phyloP scores from a whole-genome alignment of 1,140 invertebrate genomes.

The Lepidotrigona ventralis region DNA sequence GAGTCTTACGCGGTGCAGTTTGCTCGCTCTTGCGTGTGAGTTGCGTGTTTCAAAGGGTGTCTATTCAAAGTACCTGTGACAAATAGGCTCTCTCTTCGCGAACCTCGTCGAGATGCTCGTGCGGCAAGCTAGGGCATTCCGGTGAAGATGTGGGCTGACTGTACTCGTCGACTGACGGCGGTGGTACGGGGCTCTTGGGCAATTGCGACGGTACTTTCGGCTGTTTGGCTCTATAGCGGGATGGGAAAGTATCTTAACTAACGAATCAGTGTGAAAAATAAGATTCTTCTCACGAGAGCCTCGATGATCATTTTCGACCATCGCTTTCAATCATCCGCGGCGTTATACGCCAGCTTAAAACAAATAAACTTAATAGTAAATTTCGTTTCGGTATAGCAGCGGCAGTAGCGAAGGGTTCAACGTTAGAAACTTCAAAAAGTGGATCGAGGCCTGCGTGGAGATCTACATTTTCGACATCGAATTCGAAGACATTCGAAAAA shows the following conservation, averaged over 20 bases:
- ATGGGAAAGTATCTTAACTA: constrained; percentile 32
- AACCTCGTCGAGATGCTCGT: constrained; percentile 75
- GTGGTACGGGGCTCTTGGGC: constrained; percentile 76
- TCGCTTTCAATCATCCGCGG: not conserved
- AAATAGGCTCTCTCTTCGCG: constrained; percentile 76
- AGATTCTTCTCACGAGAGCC: constrained; percentile 16
- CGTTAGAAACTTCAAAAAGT: not conserved
- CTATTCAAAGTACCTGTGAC: constrained; percentile 72
- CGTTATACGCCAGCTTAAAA: no score
- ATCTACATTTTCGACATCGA: no score
- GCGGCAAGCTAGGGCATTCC: constrained; percentile 66
- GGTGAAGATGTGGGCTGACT: constrained; percentile 58
- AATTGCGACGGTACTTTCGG: constrained; percentile 65
- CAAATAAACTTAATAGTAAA: no score
- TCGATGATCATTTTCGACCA: constrained; percentile 31
- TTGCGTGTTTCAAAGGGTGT: not conserved
- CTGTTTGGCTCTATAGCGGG: constrained; percentile 64
- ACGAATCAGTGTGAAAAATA: not conserved
- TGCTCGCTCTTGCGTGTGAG: not conserved
- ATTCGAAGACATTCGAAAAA: no score
- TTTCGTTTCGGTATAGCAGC: fast-evolving
- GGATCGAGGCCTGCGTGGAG: not conserved
- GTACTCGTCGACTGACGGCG: constrained; percentile 66
- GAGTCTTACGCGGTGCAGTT: not conserved
- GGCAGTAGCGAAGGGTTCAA: not conserved